phyloP scores from a whole-genome alignment of 2,797 vertebrate genomes.

The Gadopsis bispinosus region DNA sequence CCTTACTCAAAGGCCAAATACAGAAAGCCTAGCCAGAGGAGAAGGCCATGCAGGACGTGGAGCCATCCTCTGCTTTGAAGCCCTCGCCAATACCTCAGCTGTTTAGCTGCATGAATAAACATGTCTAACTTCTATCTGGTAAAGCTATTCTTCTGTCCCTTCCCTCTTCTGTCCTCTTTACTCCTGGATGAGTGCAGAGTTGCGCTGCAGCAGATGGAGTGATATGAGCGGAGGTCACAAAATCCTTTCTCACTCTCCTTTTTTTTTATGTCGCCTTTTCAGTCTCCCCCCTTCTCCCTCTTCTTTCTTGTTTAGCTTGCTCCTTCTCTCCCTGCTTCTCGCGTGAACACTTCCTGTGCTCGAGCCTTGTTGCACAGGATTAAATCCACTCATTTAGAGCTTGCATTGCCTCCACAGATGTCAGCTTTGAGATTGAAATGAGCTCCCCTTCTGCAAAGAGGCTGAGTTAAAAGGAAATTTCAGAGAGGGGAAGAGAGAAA shows the following conservation, averaged over 20 bases:
- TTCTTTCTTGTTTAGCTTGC: conserved; percentile 38
- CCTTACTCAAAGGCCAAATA: conserved; percentile 83
- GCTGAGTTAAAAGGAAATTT: conserved; percentile 80
- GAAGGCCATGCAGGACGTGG: conserved; percentile 81
- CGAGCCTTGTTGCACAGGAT: conserved; percentile 76
- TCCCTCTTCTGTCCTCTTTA: conserved; percentile 54
- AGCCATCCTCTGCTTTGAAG: conserved; percentile 79
- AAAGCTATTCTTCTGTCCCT: conserved; percentile 60
- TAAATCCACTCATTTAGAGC: conserved; percentile 82
- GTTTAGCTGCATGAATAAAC: conserved; percentile 78
- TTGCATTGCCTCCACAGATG: conserved; percentile 83
- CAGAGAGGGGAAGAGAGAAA: conserved; percentile 68
- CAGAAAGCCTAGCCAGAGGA: conserved; percentile 72
- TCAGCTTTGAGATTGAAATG: conserved; percentile 89
- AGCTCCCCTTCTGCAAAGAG: conserved; percentile 80
- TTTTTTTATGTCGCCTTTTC: conserved; percentile 37
- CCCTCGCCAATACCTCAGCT: conserved; percentile 74
- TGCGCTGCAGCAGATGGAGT: conserved; percentile 51
- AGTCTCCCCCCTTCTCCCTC: conserved; percentile 14
- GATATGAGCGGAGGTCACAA: conserved; percentile 61
- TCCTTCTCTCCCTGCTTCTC: conserved; percentile 57
- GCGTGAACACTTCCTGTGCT: conserved; percentile 73
- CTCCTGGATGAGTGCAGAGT: conserved; percentile 55
- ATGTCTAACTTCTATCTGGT: conserved; percentile 60
- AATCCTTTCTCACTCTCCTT: conserved; percentile 18